Percentiles rank a stretch among this genome's conserved stretches.
Evolutionary conservation across 2,888 invertebrate species (phyloP).

Genomic region (Agriopis marginaria): DNA sequence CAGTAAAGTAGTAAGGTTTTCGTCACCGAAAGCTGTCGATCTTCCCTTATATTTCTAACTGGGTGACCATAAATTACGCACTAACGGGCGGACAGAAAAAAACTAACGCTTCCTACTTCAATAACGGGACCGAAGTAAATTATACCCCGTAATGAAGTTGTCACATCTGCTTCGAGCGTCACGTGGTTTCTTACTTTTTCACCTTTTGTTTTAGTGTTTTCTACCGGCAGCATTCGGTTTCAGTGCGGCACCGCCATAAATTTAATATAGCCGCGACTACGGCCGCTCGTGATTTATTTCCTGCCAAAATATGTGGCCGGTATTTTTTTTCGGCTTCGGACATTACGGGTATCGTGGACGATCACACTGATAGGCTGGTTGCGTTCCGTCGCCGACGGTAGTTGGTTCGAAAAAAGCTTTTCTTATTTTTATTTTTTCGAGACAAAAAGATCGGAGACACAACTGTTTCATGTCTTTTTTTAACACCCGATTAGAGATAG

Average conservation of each 20-base stretch:
- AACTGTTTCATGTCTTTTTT: constrained; percentile 56
- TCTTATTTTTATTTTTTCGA: constrained; percentile 64
- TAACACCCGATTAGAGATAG: constrained; percentile 70
- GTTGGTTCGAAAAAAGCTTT: constrained; percentile 72
- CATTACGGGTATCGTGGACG: constrained; percentile 83
- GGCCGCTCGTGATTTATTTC: constrained; percentile 80
- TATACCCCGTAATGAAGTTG: constrained; percentile 78
- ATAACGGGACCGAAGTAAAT: constrained; percentile 83
- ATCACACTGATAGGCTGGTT: constrained; percentile 80
- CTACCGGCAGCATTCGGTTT: constrained; percentile 49
- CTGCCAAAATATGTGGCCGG: constrained; percentile 83
- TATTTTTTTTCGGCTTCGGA: constrained; percentile 75
- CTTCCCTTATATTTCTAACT: constrained; percentile 64
- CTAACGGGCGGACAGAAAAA: constrained; percentile 75
- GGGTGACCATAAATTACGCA: constrained; percentile 77
- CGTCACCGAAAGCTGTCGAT: constrained; percentile 53
- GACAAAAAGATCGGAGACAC: constrained; percentile 72
- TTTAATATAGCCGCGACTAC: constrained; percentile 80
- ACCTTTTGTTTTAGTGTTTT: constrained; percentile 47
- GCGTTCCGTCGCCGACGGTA: constrained; percentile 80
- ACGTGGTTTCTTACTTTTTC: constrained; percentile 54
- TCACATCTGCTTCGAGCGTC: constrained; percentile 77
- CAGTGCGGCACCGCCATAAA: constrained; percentile 77
- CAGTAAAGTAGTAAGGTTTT: constrained; percentile 24
- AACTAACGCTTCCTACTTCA: constrained; percentile 79